Percentiles rank a stretch among this genome's conserved stretches.
These are phyloP conservation scores for Drosophila tripunctata DNA, from an alignment of 2,888 invertebrate genomes.

Conservation along the genomic window DNA sequence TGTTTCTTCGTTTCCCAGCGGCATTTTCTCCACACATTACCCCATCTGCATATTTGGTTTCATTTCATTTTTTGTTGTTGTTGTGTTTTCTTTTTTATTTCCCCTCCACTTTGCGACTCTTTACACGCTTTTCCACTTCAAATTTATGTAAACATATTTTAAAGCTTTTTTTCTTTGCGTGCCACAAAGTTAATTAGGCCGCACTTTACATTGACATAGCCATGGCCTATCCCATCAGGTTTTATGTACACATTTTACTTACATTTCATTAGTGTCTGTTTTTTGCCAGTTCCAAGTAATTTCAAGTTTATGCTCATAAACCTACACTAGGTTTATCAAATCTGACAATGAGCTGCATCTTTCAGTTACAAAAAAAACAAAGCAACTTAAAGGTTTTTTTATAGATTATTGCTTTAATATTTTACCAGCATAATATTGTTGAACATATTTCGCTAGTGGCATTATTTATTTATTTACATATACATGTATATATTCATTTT, in stretches of 20 bases:
- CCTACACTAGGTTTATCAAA: conserved; percentile 44
- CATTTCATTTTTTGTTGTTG: conserved; percentile 23
- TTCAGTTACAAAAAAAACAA: no score
- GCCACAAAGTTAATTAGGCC: conserved; percentile 64
- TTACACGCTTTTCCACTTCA: conserved; percentile 73
- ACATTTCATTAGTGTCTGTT: conserved; percentile 30
- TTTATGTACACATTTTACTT: conserved; percentile 42
- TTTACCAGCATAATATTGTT: conserved; percentile 52
- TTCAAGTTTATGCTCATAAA: conserved; percentile 48
- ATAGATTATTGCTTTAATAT: conserved; percentile 61
- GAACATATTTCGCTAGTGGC: conserved; percentile 54
- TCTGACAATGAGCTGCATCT: conserved; percentile 25
- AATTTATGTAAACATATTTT: conserved; percentile 68
- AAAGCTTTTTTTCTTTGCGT: conserved; percentile 65
- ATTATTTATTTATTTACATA: conserved; percentile 48
- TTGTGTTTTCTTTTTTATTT: conserved; percentile 11
- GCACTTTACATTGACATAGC: conserved; percentile 56
- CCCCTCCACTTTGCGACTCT: conserved; percentile 23
- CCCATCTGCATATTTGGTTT: conserved; percentile 55
- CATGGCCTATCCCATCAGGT: conserved; percentile 55
- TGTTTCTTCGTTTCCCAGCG: conserved; percentile 55
- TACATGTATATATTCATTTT: no score
- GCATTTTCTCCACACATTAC: conserved; percentile 54
- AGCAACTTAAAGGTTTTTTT: no score
- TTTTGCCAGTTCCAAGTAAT: conserved; percentile 18